Percentiles rank a stretch among this genome's conserved stretches.
Conservation (phyloP, 1,140 invertebrate species). For the Platorchestia sp. region DNA sequence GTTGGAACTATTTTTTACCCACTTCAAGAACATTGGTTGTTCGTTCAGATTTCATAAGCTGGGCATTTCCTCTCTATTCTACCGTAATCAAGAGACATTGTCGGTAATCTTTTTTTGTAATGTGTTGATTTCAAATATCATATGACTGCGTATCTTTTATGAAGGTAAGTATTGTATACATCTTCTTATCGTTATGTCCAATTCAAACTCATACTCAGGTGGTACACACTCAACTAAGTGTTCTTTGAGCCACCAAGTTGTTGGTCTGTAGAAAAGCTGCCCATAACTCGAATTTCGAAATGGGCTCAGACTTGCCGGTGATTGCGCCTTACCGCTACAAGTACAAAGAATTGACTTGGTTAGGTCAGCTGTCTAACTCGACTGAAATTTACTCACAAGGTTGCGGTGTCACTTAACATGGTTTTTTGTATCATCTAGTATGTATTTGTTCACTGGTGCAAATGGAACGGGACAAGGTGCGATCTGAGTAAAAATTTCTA, state of each 20-base stretch:
- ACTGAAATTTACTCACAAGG: background rate
- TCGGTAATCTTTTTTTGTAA: background rate
- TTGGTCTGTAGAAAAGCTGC: too few relatives aligned
- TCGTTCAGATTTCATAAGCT: background rate
- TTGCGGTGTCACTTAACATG: background rate
- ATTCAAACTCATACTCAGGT: background rate
- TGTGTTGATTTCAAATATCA: background rate
- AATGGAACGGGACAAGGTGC: background rate
- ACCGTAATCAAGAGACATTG: background rate
- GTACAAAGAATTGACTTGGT: background rate
- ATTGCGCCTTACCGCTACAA: background rate
- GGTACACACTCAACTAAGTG: background rate
- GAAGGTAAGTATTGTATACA: background rate
- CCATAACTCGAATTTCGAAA: too few relatives aligned
- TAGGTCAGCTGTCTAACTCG: background rate
- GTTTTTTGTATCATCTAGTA: background rate
- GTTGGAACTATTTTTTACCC: background rate
- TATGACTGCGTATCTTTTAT: background rate
- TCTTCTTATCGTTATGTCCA: background rate
- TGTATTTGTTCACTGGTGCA: background rate
- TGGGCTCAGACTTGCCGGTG: background rate
- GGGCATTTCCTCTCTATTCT: background rate
- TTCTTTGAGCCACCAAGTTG: too few relatives aligned
- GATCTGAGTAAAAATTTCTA: background rate
- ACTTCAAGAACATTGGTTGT: background rate